Percentiles rank a stretch among this genome's conserved stretches.
Conservation (phyloP, 2,113 vertebrate genomes). For the Passer domesticus region DNA sequence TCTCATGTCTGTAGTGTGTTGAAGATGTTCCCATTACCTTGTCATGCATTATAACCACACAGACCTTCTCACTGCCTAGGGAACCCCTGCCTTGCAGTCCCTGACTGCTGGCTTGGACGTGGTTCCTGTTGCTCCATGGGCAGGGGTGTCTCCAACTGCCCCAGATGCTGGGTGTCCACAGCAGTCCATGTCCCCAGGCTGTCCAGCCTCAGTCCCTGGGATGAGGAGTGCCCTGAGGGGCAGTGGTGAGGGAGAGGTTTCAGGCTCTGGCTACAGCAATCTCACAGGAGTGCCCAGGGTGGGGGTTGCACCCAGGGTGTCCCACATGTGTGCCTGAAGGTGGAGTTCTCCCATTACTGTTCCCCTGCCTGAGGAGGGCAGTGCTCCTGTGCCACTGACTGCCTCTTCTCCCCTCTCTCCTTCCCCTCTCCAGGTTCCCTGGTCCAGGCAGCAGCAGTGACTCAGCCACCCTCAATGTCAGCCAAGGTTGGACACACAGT, state of each 20-base stretch:
- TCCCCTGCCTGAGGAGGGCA: background rate
- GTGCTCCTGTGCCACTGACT: too few species aligned
- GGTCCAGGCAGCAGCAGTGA: background rate
- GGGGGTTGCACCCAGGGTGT: too few species aligned
- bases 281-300: background rate
- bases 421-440: background rate
- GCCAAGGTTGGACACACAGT: fast-evolving
- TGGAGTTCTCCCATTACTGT: background rate
- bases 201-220: background rate
- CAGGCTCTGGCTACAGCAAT: background rate
- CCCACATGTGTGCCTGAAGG: background rate
- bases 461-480: fast-evolving
- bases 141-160: background rate
- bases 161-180: fast-evolving
- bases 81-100: background rate
- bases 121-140: background rate
- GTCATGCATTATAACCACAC: background rate
- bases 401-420: background rate
- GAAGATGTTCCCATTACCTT: background rate
- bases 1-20: background rate
- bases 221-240: background rate
- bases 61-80: background rate
- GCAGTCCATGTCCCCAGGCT: background rate
- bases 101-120: background rate
- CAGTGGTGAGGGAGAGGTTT: background rate